Evolutionary conservation across 2,888 invertebrate species (phyloP).

Genomic region (Tenthredo scrophulariae): DNA sequence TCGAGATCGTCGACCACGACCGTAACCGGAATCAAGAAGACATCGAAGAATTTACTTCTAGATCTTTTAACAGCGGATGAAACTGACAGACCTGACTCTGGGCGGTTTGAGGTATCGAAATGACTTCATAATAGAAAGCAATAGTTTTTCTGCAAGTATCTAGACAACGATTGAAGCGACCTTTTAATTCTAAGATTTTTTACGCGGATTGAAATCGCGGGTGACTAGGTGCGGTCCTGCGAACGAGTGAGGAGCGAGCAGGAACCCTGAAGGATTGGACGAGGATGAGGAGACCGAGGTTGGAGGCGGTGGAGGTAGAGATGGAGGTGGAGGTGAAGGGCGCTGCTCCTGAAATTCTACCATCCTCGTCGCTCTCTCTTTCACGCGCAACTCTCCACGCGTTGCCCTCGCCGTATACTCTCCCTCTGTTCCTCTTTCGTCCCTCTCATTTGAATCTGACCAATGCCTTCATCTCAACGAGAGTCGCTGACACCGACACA

Average conservation of each 20-base stretch:
- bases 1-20: background rate
- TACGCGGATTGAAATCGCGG: background rate
- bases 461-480: constrained; percentile 59
- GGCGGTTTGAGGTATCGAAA: background rate
- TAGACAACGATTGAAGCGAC: background rate
- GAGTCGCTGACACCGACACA: constrained; percentile 53
- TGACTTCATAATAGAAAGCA: background rate
- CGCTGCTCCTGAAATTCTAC: constrained; percentile 58
- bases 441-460: constrained; percentile 66
- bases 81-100: background rate
- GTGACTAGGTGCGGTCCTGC: constrained; percentile 53
- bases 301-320: background rate
- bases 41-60: background rate
- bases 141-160: background rate
- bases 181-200: background rate
- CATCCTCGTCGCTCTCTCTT: constrained; percentile 55
- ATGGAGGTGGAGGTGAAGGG: constrained; percentile 34
- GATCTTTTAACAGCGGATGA: no score
- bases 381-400: constrained; percentile 53
- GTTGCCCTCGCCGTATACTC: constrained; percentile 21
- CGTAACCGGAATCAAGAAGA: background rate
- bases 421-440: constrained; percentile 48
- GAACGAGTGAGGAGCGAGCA: constrained; percentile 53
- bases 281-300: constrained; percentile 34
- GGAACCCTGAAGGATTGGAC: constrained; percentile 42